These are phyloP conservation scores for Phlogophora meticulosa DNA, from an alignment of 2,888 invertebrate genomes.

Conservation along the genomic window DNA sequence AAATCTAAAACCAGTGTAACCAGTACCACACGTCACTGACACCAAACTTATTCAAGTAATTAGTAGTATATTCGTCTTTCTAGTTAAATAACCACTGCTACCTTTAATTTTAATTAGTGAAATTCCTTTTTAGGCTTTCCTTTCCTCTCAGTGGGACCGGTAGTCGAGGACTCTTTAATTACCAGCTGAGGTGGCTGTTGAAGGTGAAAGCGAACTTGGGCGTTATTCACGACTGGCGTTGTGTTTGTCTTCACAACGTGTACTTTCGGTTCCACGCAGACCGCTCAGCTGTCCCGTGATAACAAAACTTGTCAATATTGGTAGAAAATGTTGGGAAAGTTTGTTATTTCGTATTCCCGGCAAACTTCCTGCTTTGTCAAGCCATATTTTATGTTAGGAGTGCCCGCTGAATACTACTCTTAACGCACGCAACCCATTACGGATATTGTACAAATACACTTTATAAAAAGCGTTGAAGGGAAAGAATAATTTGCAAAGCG, in stretches of 20 bases:
- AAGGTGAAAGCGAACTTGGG: conserved; percentile 81
- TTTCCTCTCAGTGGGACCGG: conserved; percentile 66
- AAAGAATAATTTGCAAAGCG: conserved; percentile 80
- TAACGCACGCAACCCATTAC: conserved; percentile 52
- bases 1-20: conserved; percentile 69
- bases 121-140: conserved; percentile 69
- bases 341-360: conserved; percentile 49
- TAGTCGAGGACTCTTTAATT: conserved; percentile 73
- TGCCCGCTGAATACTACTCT: conserved; percentile 6
- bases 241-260: conserved; percentile 69
- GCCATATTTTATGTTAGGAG: conserved; percentile 21
- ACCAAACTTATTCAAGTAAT: conserved; percentile 60
- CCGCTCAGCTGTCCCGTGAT: conserved; percentile 66
- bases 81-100: conserved; percentile 53
- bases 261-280: conserved; percentile 73
- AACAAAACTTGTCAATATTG: conserved; percentile 78
- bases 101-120: conserved; percentile 66
- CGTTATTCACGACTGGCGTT: conserved; percentile 72
- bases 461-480: conserved; percentile 73
- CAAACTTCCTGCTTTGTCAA: conserved; percentile 34
- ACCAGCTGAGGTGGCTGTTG: conserved; percentile 69
- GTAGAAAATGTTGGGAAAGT: conserved; percentile 78
- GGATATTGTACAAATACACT: conserved; percentile 71
- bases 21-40: conserved; percentile 64
- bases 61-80: conserved; percentile 58